These are phyloP conservation scores for Nycticorax nycticorax DNA, from an alignment of 2,113 vertebrate genomes.

Conservation along the genomic window DNA sequence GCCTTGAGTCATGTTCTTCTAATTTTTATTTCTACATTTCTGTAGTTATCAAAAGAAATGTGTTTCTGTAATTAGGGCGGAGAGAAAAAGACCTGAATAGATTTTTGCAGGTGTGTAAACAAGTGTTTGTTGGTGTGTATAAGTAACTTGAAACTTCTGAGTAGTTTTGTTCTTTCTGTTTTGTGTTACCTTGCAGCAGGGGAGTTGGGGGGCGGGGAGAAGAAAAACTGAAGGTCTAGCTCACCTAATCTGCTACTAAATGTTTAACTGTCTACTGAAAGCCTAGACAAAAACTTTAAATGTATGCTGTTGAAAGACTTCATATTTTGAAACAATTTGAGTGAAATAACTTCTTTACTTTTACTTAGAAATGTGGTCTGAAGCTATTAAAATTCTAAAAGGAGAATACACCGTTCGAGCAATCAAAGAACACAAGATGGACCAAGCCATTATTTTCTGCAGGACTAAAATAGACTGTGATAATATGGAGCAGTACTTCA, in stretches of 20 bases:
- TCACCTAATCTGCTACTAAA: not conserved
- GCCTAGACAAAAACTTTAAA: not conserved
- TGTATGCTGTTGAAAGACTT: not conserved
- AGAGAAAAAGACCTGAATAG: not conserved
- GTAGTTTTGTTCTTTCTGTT: not conserved
- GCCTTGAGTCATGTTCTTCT: not conserved
- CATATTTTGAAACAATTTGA: not conserved
- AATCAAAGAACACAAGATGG: constrained; percentile 98
- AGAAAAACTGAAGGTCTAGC: not conserved
- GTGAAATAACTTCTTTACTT: not conserved
- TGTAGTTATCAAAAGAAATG: not conserved
- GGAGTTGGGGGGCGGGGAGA: rapidly evolving
- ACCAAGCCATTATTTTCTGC: constrained; percentile 98
- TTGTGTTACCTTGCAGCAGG: not conserved
- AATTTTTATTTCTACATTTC: not conserved
- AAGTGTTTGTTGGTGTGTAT: not conserved
- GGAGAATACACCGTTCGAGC: constrained; percentile 91
- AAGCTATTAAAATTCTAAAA: constrained; percentile 95
- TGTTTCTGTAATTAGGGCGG: not conserved
- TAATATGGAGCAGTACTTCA: constrained; percentile 96
- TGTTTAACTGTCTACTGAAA: not conserved
- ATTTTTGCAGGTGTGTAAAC: not conserved
- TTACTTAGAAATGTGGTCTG: constrained; percentile 93
- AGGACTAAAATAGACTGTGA: constrained; percentile 98
- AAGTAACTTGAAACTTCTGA: not conserved